Conservation (phyloP, 2,888 invertebrate species). For the Lissocephala sabroskyi region DNA sequence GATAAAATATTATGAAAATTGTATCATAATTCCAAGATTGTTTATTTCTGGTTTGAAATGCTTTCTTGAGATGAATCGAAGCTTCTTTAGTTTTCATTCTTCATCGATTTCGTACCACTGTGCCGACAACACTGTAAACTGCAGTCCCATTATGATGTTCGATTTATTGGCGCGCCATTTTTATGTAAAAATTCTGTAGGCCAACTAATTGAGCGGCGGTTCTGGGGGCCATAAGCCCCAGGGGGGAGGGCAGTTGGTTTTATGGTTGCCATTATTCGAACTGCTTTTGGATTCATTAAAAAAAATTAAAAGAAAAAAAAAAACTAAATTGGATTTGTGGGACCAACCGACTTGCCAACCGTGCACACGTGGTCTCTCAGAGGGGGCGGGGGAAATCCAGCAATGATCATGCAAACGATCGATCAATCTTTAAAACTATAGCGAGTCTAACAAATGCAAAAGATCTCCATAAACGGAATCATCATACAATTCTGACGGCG, state of each 20-base stretch:
- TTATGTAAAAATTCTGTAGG: conserved; percentile 30
- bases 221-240: neutral
- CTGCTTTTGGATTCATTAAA: conserved; percentile 15
- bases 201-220: conserved; percentile 43
- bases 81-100: no score
- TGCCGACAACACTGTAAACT: neutral
- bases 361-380: conserved; percentile 4
- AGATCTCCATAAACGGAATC: no score
- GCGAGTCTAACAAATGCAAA: no score
- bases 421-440: neutral
- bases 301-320: no score
- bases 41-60: no score
- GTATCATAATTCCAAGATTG: no score
- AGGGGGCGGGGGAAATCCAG: neutral
- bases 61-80: no score
- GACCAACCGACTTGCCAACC: no score
- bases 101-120: no score
- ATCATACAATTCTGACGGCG: no score
- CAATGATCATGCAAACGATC: neutral
- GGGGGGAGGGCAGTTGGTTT: conserved; percentile 11
- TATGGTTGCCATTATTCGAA: conserved; percentile 28
- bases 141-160: conserved; percentile 22
- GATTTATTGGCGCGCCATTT: conserved; percentile 44
- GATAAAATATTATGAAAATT: no score
- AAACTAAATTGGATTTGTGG: conserved; percentile 10